A percentile compares a stretch with the other conserved stretches of the same genome.
Evolutionary conservation across 2,113 vertebrate genomes (phyloP).

Genomic region (Zingel zingel): DNA sequence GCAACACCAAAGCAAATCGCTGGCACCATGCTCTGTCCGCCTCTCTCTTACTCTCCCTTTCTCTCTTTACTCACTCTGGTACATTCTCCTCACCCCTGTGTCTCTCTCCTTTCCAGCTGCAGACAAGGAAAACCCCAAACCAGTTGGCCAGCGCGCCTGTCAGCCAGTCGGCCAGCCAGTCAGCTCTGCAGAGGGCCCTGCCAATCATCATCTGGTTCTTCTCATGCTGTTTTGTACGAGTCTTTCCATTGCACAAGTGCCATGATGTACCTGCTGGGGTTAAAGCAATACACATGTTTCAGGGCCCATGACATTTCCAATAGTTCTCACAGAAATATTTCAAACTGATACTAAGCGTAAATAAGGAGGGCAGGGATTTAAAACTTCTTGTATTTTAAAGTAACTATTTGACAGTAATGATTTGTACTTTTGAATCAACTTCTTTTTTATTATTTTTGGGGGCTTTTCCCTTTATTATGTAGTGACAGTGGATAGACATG

Average conservation of each 20-base stretch:
- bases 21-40: slow-evolving; percentile 48
- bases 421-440: background rate
- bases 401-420: background rate
- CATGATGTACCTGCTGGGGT: slow-evolving; percentile 49
- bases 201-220: slow-evolving; percentile 73
- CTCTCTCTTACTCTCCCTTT: slow-evolving; percentile 15
- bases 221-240: slow-evolving; percentile 46
- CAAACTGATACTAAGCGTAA: background rate
- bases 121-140: slow-evolving; percentile 71
- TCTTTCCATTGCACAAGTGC: slow-evolving; percentile 62
- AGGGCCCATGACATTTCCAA: slow-evolving; percentile 4
- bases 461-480: too few species aligned
- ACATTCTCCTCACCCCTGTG: slow-evolving; percentile 24
- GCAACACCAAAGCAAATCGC: slow-evolving; percentile 81
- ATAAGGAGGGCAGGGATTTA: background rate
- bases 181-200: slow-evolving; percentile 75
- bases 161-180: slow-evolving; percentile 48
- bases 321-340: slow-evolving; percentile 1
- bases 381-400: background rate
- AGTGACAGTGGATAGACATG: too few species aligned
- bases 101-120: slow-evolving; percentile 63
- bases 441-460: too few species aligned
- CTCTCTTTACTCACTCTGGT: background rate
- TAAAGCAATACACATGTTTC: slow-evolving; percentile 30
- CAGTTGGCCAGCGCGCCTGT: slow-evolving; percentile 53